A percentile compares a stretch with the other conserved stretches of the same genome.
Conservation (phyloP, 2,113 vertebrate species). For the Lasiurus borealis region DNA sequence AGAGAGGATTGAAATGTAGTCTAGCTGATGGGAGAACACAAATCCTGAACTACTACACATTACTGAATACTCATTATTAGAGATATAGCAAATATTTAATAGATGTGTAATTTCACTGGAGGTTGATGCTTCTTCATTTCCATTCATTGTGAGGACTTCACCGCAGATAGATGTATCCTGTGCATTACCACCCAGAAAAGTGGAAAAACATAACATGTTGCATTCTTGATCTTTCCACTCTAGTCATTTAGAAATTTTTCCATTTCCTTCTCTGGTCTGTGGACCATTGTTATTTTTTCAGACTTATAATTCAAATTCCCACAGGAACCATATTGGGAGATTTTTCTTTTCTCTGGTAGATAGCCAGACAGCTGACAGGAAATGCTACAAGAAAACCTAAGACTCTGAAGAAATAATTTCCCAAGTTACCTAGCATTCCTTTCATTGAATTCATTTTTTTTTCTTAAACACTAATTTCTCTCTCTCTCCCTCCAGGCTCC, state of each 20-base stretch:
- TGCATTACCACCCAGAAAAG: neutral
- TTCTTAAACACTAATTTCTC: neutral
- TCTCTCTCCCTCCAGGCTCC: too few relatives aligned
- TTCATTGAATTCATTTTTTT: neutral
- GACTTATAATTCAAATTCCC: slow-evolving; percentile 72
- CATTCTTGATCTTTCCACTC: slow-evolving; percentile 17
- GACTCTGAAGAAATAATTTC: slow-evolving; percentile 66
- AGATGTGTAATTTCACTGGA: neutral
- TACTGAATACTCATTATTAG: neutral
- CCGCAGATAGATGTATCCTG: neutral
- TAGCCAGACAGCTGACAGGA: slow-evolving; percentile 76
- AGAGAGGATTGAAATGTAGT: neutral
- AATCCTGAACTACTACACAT: neutral
- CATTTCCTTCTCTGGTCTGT: slow-evolving; percentile 67
- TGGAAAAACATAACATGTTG: slow-evolving; percentile 32
- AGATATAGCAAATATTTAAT: neutral
- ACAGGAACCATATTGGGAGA: slow-evolving; percentile 44
- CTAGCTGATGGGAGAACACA: neutral
- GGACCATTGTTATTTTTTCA: slow-evolving; percentile 65
- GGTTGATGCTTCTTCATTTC: neutral
- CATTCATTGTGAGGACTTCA: neutral
- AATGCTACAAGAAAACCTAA: slow-evolving; percentile 69
- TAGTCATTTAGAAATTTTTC: slow-evolving; percentile 72
- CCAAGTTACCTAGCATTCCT: slow-evolving; percentile 37
- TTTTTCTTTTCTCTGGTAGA: slow-evolving; percentile 67